Evolutionary conservation across 2,888 invertebrate species (phyloP).

Genomic region (Cheilosia vernalis): DNA sequence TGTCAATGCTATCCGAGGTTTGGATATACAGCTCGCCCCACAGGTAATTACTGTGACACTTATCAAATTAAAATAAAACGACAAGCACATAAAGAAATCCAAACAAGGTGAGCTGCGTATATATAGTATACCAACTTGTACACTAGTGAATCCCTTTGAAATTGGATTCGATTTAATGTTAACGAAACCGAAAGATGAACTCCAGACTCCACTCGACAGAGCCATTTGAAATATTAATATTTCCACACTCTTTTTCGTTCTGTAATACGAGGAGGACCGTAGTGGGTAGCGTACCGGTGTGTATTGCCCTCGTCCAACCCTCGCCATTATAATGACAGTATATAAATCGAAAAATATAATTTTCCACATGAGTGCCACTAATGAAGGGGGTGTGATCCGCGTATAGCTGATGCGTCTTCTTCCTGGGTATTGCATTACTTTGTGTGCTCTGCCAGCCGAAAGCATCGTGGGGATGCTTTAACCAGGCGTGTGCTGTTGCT

Average conservation of each 20-base stretch:
- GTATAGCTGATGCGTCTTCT: constrained; percentile 56
- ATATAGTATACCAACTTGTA: background rate
- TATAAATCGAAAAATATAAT: constrained; percentile 75
- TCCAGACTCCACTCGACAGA: constrained; percentile 35
- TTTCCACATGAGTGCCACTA: constrained; percentile 72
- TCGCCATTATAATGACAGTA: constrained; percentile 69
- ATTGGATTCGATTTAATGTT: constrained; percentile 70
- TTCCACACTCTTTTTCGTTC: constrained; percentile 36
- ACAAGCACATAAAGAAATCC: constrained; percentile 25
- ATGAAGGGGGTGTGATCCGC: constrained; percentile 70
- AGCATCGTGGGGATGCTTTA: constrained; percentile 36
- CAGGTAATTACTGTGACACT: constrained; percentile 54
- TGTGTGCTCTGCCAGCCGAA: constrained; percentile 39
- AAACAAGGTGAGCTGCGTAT: constrained; percentile 54
- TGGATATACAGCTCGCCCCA: background rate
- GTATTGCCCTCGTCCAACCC: constrained; percentile 50
- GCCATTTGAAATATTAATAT: constrained; percentile 63
- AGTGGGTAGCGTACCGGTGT: background rate
- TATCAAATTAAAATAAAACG: constrained; percentile 50
- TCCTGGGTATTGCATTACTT: constrained; percentile 60
- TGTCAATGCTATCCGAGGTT: background rate
- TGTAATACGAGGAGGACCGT: background rate
- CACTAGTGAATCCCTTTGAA: constrained; percentile 60
- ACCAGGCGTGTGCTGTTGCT: constrained; percentile 21
- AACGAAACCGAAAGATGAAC: constrained; percentile 65